Base-by-base conservation (phyloP, 1,140 invertebrate genomes). In the Drusus annulatus region DNA sequence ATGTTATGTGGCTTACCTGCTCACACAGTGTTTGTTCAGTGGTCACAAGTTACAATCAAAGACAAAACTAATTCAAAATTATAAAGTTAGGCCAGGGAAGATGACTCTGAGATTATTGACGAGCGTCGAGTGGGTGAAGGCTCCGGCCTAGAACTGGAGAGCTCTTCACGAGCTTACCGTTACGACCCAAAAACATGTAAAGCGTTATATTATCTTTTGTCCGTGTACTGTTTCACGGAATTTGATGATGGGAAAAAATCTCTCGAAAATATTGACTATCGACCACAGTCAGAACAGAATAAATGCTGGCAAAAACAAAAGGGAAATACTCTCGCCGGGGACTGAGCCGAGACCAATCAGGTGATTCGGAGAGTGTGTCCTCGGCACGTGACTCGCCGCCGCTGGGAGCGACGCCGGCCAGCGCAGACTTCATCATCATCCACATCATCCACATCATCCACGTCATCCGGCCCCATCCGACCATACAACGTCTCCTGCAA, bases 301-400 rank as follows among this genome's bases (percentile, higher is more conserved):
- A 56, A 56, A 28, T 19, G 36, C 19, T 25, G 36, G 4, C 3
- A 36, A 17, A 51, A 54, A 58, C 31, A 21, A 58, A 58, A 25
- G 36, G 2, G 31, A 36, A 36, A n/a, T n/a, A n/a, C n/a, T n/a
- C 31, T 36, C 2, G 3, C 50, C 16, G 62, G 45, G 17, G 45
- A 54, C 54, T 25, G 8, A 25, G 52, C 62, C 69, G 69, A 63
- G 71, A 65, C 78, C 56, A 79, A 79, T 79, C 69, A 52, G 56
- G 69, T 74, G 75, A 79, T 79, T 79, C 68, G 77, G 77, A 58
- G 77, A 71, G 51, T 23, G 62, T 28, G 56, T 50, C 36, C 52
- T 52, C 54, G 69, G 78, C 78, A 79, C 78, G 78, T 79, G 78
- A 60, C 31, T 68, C 16, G 74, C 5, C 50, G 71, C 23, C 71